Base-by-base conservation (phyloP, 2,888 invertebrate genomes). In the Drosophila mayaguana region DNA sequence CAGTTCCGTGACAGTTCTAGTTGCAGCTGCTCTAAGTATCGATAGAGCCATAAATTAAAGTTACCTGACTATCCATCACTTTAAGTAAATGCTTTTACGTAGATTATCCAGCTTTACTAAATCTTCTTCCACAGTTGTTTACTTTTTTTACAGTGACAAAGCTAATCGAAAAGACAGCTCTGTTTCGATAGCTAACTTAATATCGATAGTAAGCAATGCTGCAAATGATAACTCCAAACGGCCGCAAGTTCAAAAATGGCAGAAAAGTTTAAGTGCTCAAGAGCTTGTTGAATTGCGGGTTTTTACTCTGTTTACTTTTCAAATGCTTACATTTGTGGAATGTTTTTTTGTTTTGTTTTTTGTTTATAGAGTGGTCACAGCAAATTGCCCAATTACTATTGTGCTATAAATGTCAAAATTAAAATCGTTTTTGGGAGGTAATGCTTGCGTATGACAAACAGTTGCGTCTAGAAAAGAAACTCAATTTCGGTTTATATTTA, bases 21-120 rank as follows among this genome's bases (percentile, higher is more conserved):
- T 18, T 18, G 34, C 12, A 16, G 18, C 28, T 51, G 12, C 11
- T 46, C 5, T 9, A 11, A 8, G 9, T 48, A 55, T 22, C 22
- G 14, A 14, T 63, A 11, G 3, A 14, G 2, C 6, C 3, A 3
- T 25, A 3, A 14, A 48, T 16, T 5, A 1, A 36, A 81, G 87
- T 85, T 80, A 91, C 91, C 88, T 92, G 92, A 81, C 91, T 92
- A 80, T 91, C 91, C 91, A 91, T 91, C 63, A 90, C 91, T 91
- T 82, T 53, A 64, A 64, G 59, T 75, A 62, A 42, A 57, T 57
- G 43, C 36, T 63, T 40, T 34, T 62, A 61, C 56, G 62, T 60
- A 51, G 71, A 72, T 72, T 80, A 69, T 57, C 66, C 80, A 75
- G 73, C 56, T 71, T 61, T 61, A 57, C 5, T 50, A 32, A 54